These are phyloP conservation scores for Coreius guichenoti DNA, from an alignment of 2,797 vertebrate genomes.

Conservation along the genomic window DNA sequence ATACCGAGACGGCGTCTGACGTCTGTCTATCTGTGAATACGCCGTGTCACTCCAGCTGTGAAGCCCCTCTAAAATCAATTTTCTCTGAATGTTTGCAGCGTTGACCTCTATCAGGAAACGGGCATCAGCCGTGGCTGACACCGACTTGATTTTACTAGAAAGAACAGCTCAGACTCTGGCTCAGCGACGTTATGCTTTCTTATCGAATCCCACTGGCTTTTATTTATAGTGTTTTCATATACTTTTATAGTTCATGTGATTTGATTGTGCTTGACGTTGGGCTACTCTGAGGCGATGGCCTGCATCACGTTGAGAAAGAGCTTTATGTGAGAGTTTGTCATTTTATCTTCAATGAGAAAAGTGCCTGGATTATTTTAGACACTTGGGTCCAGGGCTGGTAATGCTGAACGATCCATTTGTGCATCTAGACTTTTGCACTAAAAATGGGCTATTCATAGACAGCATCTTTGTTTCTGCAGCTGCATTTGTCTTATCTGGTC, in stretches of 20 bases:
- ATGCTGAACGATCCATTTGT: constrained; percentile 34
- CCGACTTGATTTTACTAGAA: constrained; percentile 9
- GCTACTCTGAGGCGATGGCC: constrained; percentile 28
- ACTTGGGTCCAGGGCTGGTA: constrained; percentile 24
- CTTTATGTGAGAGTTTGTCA: constrained; percentile 37
- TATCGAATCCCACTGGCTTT: constrained; percentile 14
- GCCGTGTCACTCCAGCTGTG: constrained; percentile 19
- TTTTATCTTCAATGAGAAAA: constrained; percentile 34
- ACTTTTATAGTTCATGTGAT: constrained; percentile 40
- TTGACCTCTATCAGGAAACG: constrained; percentile 20
- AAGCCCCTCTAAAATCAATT: constrained; percentile 36
- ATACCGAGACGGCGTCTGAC: constrained; percentile 8
- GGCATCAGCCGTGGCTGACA: constrained; percentile 24
- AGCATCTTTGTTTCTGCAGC: constrained; percentile 45
- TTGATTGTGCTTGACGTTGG: constrained; percentile 18
- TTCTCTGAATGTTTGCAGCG: constrained; percentile 23
- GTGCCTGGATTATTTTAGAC: constrained; percentile 40
- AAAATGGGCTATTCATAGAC: constrained; percentile 37
- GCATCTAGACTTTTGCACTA: constrained; percentile 30
- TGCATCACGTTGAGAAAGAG: constrained; percentile 11
- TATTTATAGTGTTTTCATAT: constrained; percentile 35
- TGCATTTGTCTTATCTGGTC: constrained; percentile 53
- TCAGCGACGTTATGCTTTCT: constrained; percentile 1
- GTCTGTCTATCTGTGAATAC: constrained; percentile 10
- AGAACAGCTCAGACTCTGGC: constrained; percentile 6